Base-by-base conservation (phyloP, 1,140 invertebrate species). In the Drosophila persimilis region DNA sequence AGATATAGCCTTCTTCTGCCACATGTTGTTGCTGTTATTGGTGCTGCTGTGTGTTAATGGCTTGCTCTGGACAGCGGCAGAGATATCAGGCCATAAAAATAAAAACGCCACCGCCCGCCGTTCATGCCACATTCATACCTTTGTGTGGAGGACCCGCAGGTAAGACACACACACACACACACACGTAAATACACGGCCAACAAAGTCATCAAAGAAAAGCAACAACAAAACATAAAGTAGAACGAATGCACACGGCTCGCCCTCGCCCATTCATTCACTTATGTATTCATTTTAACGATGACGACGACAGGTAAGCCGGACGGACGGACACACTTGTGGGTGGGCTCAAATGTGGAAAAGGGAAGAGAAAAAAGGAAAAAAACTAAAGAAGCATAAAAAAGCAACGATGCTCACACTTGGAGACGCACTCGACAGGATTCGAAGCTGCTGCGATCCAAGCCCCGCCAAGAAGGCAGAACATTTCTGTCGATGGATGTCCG, bases 401-500 rank as follows among this genome's bases (percentile, higher is more conserved):
- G 17, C 29, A 7, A 15, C 20, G 54, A 24, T n/a, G 9, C 8
- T 15, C 6, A 17, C 15, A 6, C 54, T 26, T 29, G 22, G n/a
- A 45, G 31, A 45, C 94, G 95, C 95, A 94, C 95, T 94, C 94
- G 94, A 94, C 95, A 95, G 94, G 94, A 95, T 94, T 95, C 94
- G 94, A 95, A 95, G 94, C 94, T 95, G 95, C 94, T 95, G 95
- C 94, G 94, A 94, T 95, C 94, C 94, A 94, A 95, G 94, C 44
- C 13, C 44, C 9, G 20, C 44, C 44, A 95, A 93, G 94, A 94
- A 95, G 95, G 95, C 94, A 95, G 94, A 95, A 29, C 29, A 95
- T 95, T 95, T 94, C 11, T 13, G 11, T 1, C 11, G 35, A 13
- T 39, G 31, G 8, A 35, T 29, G 6, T 29, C 31, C 94, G 94